Conservation (phyloP, 2,113 vertebrate genomes). For the Felis chaus region DNA sequence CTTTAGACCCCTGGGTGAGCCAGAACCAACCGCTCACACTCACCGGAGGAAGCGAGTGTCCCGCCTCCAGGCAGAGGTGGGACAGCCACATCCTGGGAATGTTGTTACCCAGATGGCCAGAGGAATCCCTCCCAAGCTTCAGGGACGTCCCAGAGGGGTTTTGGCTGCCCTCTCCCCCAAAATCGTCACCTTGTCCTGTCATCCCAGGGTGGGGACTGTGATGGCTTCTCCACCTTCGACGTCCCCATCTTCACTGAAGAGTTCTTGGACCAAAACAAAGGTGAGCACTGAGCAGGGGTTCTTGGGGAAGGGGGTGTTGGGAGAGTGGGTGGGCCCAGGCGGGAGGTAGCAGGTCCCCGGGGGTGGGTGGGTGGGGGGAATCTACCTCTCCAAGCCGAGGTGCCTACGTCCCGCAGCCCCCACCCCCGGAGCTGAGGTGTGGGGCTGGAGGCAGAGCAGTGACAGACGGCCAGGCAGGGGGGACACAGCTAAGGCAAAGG, state of each 20-base stretch:
- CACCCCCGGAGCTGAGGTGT: not conserved
- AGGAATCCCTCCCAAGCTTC: not conserved
- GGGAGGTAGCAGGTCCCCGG: not conserved
- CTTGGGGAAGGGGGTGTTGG: not conserved
- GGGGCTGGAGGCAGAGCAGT: not conserved
- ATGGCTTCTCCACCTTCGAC: constrained; percentile 90
- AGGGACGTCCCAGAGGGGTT: not conserved
- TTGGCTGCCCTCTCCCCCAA: not conserved
- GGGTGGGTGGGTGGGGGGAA: too few relatives aligned
- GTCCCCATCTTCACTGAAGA: constrained; percentile 99
- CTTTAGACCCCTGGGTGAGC: not conserved
- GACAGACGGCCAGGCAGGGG: not conserved
- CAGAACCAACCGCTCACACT: not conserved
- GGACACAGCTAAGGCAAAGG: accelerated
- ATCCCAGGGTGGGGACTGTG: constrained; percentile 88
- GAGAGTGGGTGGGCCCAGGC: not conserved
- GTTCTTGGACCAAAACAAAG: constrained; percentile 99
- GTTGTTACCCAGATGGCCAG: not conserved
- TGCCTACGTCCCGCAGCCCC: too few relatives aligned
- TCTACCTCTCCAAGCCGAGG: accelerated
- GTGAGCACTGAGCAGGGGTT: constrained; percentile 75
- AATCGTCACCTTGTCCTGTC: not conserved
- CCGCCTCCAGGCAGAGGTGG: not conserved
- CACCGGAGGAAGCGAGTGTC: not conserved
- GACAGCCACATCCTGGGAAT: not conserved